phyloP scores from a whole-genome alignment of 2,797 vertebrate species.

The Premnoplex brunnescens region DNA sequence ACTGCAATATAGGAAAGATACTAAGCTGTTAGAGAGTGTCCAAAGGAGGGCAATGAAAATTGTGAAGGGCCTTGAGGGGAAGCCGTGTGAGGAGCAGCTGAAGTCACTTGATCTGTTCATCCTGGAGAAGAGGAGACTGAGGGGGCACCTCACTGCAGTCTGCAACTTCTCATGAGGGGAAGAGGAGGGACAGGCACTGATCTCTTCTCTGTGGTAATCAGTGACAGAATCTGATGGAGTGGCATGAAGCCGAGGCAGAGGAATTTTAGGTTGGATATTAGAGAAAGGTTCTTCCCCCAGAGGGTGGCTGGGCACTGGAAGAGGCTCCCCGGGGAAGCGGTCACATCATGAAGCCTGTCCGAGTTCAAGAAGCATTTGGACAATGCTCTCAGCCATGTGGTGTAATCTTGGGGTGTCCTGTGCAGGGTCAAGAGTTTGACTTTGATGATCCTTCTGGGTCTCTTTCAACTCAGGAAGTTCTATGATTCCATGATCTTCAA shows the following conservation, averaged over 20 bases:
- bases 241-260: neutral
- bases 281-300: neutral
- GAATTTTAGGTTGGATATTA: neutral
- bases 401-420: neutral
- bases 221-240: neutral
- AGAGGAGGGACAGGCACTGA: neutral
- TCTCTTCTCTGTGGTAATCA: neutral
- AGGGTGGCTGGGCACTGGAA: neutral
- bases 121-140: neutral
- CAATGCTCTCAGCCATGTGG: neutral
- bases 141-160: neutral
- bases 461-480: neutral
- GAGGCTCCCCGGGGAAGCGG: neutral
- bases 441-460: neutral
- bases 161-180: neutral
- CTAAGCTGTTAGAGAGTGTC: neutral
- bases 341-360: neutral
- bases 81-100: neutral
- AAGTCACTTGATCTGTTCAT: neutral
- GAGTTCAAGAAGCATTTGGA: neutral
- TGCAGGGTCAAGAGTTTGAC: neutral
- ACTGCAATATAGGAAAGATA: neutral
- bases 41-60: neutral
- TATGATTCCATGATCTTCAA: neutral
- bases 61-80: neutral